Base-by-base conservation (phyloP, 2,888 invertebrate species). In the Leptogaster cylindrica region DNA sequence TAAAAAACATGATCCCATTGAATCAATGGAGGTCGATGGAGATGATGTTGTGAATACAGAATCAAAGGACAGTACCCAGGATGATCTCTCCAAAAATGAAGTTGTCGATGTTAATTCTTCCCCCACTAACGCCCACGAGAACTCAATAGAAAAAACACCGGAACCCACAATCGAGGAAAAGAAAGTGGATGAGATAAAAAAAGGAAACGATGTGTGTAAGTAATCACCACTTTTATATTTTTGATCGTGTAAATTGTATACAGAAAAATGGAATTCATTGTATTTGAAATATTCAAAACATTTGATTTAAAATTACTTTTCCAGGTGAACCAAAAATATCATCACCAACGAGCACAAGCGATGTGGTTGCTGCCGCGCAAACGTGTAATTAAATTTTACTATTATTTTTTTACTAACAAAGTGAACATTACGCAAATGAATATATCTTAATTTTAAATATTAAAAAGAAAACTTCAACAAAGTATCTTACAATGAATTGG, bases 291-390 rank as follows among this genome's bases (percentile, higher is more conserved):
- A 39, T 20, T n/a, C 8, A 3, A n/a, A n/a, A n/a, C n/a, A 10
- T 55, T 23, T 27, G 27, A 36, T 71, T 58, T 61, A 41, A 64
- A n/a, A n/a, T n/a, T 8, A 23, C 8, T 10, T 8, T 68, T 70
- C 12, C 61, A 80, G 80, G 79, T 73, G 80, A 79, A 71, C 77
- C 78, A 68, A 79, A 80, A 74, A 76, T 80, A 68, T 77, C 76
- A 72, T 75, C 76, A 71, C 76, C 73, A 70, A 76, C 73, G 72
- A 75, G 68, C 20, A 20, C 68, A 63, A 41, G 44, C 31, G 70
- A 70, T 23, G 68, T 68, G n/a, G 64, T 66, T 55, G n/a, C n/a
- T n/a, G 61, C 70, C 48, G 67, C 68, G 68, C 70, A 70, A 65
- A 65, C 70, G 51, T 70, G 70, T 68, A 70, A 68, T 67, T 70